These are phyloP conservation scores for Pseudoips prasinana DNA, from an alignment of 2,888 invertebrate genomes.

Conservation along the genomic window DNA sequence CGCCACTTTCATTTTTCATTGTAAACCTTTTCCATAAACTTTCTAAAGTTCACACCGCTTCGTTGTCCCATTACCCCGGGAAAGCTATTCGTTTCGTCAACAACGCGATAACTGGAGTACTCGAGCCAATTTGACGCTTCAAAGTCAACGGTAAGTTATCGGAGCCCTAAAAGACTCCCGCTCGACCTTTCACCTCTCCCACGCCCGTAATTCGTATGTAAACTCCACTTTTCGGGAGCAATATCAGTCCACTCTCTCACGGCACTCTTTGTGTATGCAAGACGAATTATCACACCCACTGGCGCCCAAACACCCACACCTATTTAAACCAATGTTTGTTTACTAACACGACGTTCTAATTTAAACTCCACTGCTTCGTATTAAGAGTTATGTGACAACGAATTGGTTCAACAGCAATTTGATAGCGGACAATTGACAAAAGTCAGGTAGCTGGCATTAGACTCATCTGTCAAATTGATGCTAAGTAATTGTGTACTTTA, in stretches of 20 bases:
- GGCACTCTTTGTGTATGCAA: slow-evolving; percentile 72
- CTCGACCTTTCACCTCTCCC: slow-evolving; percentile 76
- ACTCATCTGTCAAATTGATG: slow-evolving; percentile 56
- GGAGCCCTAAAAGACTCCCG: slow-evolving; percentile 39
- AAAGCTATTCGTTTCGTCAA: slow-evolving; percentile 23
- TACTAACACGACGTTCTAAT: slow-evolving; percentile 45
- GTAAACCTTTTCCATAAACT: no score
- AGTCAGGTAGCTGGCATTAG: slow-evolving; percentile 55
- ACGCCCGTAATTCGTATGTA: slow-evolving; percentile 69
- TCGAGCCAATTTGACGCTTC: slow-evolving; percentile 28
- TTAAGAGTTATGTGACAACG: slow-evolving; percentile 46
- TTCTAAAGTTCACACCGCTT: slow-evolving; percentile 1
- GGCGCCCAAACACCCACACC: slow-evolving; percentile 64
- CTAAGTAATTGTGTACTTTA: slow-evolving; percentile 58
- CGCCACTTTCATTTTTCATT: no score
- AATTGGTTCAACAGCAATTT: slow-evolving; percentile 44
- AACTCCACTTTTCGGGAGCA: slow-evolving; percentile 69
- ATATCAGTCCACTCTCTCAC: slow-evolving; percentile 72
- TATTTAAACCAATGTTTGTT: slow-evolving; percentile 46
- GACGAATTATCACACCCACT: slow-evolving; percentile 79
- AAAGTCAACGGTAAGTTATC: slow-evolving; percentile 37
- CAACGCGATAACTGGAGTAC: slow-evolving; percentile 17
- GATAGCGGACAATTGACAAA: slow-evolving; percentile 62
- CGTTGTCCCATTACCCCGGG: slow-evolving; percentile 4
- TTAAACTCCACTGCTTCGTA: slow-evolving; percentile 45